These are phyloP conservation scores for Premnoplex brunnescens DNA, from an alignment of 2,797 vertebrate species.

Conservation along the genomic window DNA sequence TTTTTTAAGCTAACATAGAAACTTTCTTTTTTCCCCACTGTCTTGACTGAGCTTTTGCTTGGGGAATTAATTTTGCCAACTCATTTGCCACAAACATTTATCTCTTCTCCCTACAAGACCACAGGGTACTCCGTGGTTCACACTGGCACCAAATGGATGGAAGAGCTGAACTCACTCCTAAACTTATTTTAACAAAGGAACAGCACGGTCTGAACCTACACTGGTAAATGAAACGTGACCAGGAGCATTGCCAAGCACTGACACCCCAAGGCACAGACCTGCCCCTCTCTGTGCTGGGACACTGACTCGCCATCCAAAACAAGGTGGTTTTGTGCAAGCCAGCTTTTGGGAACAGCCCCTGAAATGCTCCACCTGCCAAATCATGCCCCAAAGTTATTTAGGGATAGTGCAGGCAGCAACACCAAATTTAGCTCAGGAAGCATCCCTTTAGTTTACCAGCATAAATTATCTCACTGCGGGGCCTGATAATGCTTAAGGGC, in stretches of 20 bases:
- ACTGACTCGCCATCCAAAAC: not conserved
- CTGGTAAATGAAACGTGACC: not conserved
- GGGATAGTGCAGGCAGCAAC: not conserved
- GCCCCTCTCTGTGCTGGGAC: not conserved
- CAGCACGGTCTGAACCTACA: not conserved
- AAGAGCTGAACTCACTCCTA: not conserved
- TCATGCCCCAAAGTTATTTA: not conserved
- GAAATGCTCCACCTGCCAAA: not conserved
- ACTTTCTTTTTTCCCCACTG: not conserved
- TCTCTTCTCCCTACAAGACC: not conserved
- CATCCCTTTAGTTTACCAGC: not conserved
- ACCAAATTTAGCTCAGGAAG: not conserved
- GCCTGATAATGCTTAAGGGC: not conserved
- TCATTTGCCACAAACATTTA: not conserved
- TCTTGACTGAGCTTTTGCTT: not conserved
- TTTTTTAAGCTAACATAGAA: not conserved
- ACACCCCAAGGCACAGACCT: not conserved
- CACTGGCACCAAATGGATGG: not conserved
- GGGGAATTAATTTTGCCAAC: not conserved
- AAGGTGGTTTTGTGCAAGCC: not conserved
- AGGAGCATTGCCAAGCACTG: not conserved
- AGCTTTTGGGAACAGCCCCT: not conserved
- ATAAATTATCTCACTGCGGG: not conserved
- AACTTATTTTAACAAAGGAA: not conserved
- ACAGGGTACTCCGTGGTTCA: not conserved